A percentile compares a stretch with the other conserved stretches of the same genome.
phyloP scores from a whole-genome alignment of 2,888 invertebrate genomes.

The Stegana nigrithorax region DNA sequence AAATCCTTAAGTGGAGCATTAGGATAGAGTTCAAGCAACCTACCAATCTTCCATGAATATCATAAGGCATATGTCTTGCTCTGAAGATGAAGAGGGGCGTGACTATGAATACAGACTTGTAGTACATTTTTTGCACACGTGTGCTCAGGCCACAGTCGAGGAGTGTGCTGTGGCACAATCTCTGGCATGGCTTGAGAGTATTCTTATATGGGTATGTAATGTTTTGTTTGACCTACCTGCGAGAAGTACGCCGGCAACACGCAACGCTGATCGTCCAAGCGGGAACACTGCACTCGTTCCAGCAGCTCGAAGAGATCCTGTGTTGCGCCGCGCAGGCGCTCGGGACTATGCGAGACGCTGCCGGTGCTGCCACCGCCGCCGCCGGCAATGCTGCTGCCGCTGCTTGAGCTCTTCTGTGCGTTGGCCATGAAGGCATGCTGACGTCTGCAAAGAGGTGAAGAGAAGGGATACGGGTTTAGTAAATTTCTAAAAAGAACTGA shows the following conservation, averaged over 20 bases:
- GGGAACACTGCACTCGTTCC: slow-evolving; percentile 93
- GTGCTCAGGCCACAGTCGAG: too few species aligned
- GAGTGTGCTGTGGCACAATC: too few species aligned
- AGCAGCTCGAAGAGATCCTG: slow-evolving; percentile 92
- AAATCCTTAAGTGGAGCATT: too few species aligned
- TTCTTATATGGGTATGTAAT: too few species aligned
- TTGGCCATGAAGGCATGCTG: slow-evolving; percentile 72
- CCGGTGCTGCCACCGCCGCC: slow-evolving; percentile 43
- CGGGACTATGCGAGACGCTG: slow-evolving; percentile 67
- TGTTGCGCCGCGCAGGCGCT: slow-evolving; percentile 70
- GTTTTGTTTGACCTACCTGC: slow-evolving; percentile 80
- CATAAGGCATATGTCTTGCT: too few species aligned
- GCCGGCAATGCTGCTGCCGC: slow-evolving; percentile 32
- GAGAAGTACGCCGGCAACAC: slow-evolving; percentile 91
- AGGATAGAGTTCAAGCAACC: too few species aligned
- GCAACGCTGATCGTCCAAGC: slow-evolving; percentile 97
- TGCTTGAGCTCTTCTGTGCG: slow-evolving; percentile 49
- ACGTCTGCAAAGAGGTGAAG: slow-evolving; percentile 71
- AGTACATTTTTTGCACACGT: too few species aligned
- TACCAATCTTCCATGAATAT: too few species aligned
- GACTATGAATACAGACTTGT: too few species aligned
- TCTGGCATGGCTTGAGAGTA: too few species aligned
- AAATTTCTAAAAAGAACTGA: background rate
- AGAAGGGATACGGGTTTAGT: slow-evolving; percentile 35
- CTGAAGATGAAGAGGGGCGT: too few species aligned